A percentile compares a stretch with the other conserved stretches of the same genome.
These are phyloP conservation scores for Drosophila gaucha DNA, from an alignment of 2,888 invertebrate species.

Conservation along the genomic window DNA sequence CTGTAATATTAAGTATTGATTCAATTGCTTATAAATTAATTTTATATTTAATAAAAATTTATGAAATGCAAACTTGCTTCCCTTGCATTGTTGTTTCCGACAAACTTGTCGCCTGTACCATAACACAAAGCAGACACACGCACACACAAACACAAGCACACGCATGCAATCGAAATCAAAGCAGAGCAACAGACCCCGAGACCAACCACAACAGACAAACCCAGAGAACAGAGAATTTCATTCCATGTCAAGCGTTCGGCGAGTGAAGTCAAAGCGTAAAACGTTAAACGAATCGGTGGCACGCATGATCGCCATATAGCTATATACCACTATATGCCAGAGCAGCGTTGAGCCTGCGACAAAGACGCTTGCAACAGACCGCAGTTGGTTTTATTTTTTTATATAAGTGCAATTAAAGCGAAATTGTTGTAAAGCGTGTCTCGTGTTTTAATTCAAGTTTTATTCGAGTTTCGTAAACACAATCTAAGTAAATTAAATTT, in stretches of 20 bases:
- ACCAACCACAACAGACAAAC: background rate
- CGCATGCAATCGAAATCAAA: slow-evolving; percentile 27
- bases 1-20: too few relatives aligned
- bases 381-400: slow-evolving; percentile 30
- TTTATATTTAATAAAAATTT: too few relatives aligned
- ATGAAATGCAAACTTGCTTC: background rate
- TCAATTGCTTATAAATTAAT: too few relatives aligned
- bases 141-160: slow-evolving; percentile 3
- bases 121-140: background rate
- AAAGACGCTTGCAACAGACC: slow-evolving; percentile 26
- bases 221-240: slow-evolving; percentile 28
- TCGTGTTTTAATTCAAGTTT: slow-evolving; percentile 16
- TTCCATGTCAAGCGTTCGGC: slow-evolving; percentile 45
- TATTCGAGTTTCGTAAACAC: slow-evolving; percentile 13
- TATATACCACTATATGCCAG: background rate
- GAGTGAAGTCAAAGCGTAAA: slow-evolving; percentile 43
- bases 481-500: slow-evolving; percentile 13
- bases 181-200: slow-evolving; percentile 18
- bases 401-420: slow-evolving; percentile 47
- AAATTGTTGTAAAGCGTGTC: slow-evolving; percentile 44
- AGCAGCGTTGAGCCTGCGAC: slow-evolving; percentile 13
- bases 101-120: slow-evolving; percentile 44
- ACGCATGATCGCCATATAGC: slow-evolving; percentile 39
- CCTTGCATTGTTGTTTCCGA: background rate
- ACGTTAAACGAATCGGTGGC: background rate